Evolutionary conservation across 1,140 invertebrate species (phyloP).

Genomic region (Calliphora vicina): DNA sequence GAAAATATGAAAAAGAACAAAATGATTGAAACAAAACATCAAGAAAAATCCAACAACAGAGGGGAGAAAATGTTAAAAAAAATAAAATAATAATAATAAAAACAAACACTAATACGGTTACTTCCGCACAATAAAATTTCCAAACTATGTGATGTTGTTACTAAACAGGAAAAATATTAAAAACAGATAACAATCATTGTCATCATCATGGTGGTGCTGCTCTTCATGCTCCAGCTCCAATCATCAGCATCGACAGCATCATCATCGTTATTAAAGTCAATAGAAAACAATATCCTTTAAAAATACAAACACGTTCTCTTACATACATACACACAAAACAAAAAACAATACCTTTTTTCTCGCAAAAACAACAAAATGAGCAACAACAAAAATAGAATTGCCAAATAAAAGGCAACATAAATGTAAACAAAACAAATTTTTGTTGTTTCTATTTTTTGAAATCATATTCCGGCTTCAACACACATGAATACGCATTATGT

Average conservation of each 20-base stretch:
- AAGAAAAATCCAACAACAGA: background rate
- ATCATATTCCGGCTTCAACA: background rate
- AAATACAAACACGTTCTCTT: background rate
- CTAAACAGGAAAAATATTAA: background rate
- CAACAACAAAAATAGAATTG: background rate
- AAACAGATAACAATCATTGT: slow-evolving; percentile 1
- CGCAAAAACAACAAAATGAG: background rate
- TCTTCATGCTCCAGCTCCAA: no score
- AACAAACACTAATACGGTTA: background rate
- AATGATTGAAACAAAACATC: background rate
- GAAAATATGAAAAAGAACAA: no score
- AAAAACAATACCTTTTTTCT: no score
- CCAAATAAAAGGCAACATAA: background rate
- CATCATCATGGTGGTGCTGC: background rate
- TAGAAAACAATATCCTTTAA: background rate
- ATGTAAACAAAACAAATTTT: background rate
- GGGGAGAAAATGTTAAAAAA: background rate
- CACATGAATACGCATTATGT: background rate
- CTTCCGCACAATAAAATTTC: background rate
- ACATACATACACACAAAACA: background rate
- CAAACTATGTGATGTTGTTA: background rate
- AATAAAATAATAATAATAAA: no score
- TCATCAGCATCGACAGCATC: background rate
- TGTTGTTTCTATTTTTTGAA: background rate
- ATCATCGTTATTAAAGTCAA: background rate